These are phyloP conservation scores for Mirounga angustirostris DNA, from an alignment of 2,113 vertebrate genomes.

Conservation along the genomic window DNA sequence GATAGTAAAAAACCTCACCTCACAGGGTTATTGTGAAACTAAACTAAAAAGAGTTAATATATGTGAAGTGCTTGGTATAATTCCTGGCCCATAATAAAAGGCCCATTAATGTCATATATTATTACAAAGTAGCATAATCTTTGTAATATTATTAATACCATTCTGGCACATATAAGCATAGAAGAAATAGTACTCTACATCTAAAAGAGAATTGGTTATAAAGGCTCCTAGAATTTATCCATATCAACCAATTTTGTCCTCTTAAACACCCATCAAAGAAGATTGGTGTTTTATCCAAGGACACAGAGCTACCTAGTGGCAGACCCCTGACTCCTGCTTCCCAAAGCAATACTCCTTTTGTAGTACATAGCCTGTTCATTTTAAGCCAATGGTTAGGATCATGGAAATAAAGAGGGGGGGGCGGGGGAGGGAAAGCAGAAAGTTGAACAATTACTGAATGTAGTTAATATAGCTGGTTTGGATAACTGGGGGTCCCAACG, in stretches of 20 bases:
- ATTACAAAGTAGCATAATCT: background rate
- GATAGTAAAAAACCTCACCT: background rate
- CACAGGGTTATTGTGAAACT: background rate
- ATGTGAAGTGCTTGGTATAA: background rate
- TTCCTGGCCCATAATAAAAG: background rate
- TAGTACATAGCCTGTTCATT: background rate
- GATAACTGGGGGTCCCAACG: background rate
- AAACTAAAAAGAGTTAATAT: background rate
- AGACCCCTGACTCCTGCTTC: background rate
- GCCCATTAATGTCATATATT: background rate
- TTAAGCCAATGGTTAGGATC: background rate
- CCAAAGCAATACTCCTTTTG: background rate
- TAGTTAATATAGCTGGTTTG: background rate
- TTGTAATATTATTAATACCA: background rate
- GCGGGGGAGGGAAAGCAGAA: background rate
- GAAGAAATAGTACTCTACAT: background rate
- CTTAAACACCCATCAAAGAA: background rate
- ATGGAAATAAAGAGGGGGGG: background rate
- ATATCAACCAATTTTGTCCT: background rate
- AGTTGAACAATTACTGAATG: background rate
- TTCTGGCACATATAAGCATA: background rate
- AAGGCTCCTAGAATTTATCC: background rate
- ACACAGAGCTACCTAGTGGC: background rate
- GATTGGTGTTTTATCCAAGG: background rate
- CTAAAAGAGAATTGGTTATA: background rate